These are phyloP conservation scores for Scrobipalpa costella DNA, from an alignment of 2,888 invertebrate genomes.

Conservation along the genomic window DNA sequence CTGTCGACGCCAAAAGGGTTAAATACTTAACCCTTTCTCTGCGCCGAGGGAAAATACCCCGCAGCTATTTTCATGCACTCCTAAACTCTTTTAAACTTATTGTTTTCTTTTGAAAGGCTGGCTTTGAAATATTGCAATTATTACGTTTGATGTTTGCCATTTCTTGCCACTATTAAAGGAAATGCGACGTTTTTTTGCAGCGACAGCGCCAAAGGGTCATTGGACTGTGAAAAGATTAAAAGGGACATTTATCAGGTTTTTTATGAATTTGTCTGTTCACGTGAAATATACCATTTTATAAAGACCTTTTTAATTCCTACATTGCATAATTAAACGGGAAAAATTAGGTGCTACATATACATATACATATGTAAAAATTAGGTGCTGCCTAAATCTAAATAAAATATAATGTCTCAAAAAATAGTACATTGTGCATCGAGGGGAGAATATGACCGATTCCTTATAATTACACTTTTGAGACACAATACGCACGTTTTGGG, in stretches of 20 bases:
- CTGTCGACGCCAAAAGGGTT: constrained; percentile 67
- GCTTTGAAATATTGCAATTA: constrained; percentile 75
- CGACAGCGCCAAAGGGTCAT: constrained; percentile 2
- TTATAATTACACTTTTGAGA: too few relatives aligned
- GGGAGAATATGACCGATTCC: too few relatives aligned
- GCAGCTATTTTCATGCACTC: constrained; percentile 67
- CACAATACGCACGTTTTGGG: too few relatives aligned
- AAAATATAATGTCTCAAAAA: too few relatives aligned
- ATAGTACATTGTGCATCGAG: too few relatives aligned
- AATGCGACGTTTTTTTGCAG: constrained; percentile 23
- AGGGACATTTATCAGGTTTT: not conserved
- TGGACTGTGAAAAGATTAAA: constrained; percentile 11
- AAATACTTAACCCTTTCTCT: constrained; percentile 66
- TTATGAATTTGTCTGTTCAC: not conserved
- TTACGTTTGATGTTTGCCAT: constrained; percentile 69
- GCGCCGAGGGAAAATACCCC: constrained; percentile 56
- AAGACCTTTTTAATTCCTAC: too few relatives aligned
- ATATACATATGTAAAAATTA: too few relatives aligned
- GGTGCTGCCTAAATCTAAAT: too few relatives aligned
- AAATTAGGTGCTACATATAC: too few relatives aligned
- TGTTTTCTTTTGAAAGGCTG: constrained; percentile 70
- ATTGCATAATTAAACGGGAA: too few relatives aligned
- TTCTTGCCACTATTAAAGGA: constrained; percentile 35
- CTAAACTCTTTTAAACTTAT: constrained; percentile 71
- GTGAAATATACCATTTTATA: too few relatives aligned